Evolutionary conservation across 2,113 vertebrate genomes (phyloP).

Genomic region (Muntiacus reevesi): DNA sequence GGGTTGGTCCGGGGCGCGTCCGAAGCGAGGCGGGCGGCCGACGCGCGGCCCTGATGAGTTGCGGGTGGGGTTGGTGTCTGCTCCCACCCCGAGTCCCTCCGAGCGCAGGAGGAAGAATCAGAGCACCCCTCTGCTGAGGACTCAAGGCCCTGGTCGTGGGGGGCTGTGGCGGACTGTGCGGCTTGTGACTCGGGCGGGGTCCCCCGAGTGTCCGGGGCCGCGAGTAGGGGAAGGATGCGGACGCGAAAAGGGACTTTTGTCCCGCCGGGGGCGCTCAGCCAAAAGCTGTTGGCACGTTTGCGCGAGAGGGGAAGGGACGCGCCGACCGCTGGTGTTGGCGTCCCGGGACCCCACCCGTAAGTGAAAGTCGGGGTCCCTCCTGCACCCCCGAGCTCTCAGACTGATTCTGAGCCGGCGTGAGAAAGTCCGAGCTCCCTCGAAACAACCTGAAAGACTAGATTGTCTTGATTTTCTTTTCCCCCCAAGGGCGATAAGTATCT

Average conservation of each 20-base stretch:
- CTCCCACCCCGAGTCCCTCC: not conserved
- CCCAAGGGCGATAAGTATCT: conserved; percentile 54
- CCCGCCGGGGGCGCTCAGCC: not conserved
- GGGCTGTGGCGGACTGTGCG: not conserved
- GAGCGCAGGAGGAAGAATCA: not conserved
- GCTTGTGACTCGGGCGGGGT: not conserved
- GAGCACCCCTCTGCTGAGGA: not conserved
- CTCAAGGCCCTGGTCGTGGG: not conserved
- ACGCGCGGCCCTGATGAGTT: not conserved
- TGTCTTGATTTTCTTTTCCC: conserved; percentile 1
- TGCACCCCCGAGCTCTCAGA: not conserved
- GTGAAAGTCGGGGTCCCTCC: not conserved
- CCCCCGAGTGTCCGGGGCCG: not conserved
- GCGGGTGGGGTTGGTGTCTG: not conserved
- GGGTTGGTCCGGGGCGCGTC: too few relatives aligned
- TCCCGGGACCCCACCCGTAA: not conserved
- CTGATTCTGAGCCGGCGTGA: not conserved
- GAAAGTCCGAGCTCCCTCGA: not conserved
- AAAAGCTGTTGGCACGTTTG: not conserved
- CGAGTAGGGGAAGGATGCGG: too few relatives aligned
- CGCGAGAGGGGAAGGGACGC: not conserved
- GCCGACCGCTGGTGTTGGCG: not conserved
- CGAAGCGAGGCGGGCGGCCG: not conserved
- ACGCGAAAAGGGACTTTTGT: not conserved
- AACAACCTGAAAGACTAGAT: conserved; percentile 58